Base-by-base conservation (phyloP, 1,140 invertebrate genomes). In the Ptiloglossa arizonensis region DNA sequence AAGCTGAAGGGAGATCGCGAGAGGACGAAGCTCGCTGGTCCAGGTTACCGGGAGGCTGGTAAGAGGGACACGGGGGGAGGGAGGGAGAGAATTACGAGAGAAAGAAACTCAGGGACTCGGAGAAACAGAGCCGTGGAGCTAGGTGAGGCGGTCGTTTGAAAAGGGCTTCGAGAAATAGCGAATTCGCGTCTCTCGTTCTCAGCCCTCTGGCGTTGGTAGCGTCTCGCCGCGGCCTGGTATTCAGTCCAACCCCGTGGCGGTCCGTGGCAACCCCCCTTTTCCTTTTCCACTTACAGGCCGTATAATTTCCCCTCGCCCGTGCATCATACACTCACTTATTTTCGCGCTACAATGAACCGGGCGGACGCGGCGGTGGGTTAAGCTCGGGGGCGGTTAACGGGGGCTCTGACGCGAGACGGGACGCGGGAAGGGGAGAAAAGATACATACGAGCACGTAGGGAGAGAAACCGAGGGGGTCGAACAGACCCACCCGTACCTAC, bases 261-360 rank as follows among this genome's bases (percentile, higher is more conserved):
- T 80, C 80, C 81, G 76, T 83, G 83, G 85, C 83, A 87, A 84
- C 83, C 68, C 84, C 79, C 81, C 80, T 79, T 79, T 80, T 84
- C 81, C 79, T 86, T 85, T 87, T 87, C 83, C 83, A 85, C 83
- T 86, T 83, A 86, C 86, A 82, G 75, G 70, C 79, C 85, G 82
- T 87, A 89, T 89, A 89, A 89, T 88, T 88, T 86, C 82, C 88
- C 87, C 87, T 81, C 71, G 85, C 80, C 80, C 84, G 80, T 89
- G 87, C 87, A 88, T 89, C 88, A 90, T 89, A 90, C 88, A 90
- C 89, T 90, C 87, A 88, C 88, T 89, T 90, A 90, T 90, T 90
- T 90, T 89, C 83, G 86, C 89, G 89, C 87, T 90, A 89, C 86
- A 90, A 88, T 85, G 86, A 89, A 80, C 82, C 86, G 66, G 64